A percentile compares a stretch with the other conserved stretches of the same genome.
These are phyloP conservation scores for Rhea pennata DNA, from an alignment of 2,113 vertebrate species.

Conservation along the genomic window DNA sequence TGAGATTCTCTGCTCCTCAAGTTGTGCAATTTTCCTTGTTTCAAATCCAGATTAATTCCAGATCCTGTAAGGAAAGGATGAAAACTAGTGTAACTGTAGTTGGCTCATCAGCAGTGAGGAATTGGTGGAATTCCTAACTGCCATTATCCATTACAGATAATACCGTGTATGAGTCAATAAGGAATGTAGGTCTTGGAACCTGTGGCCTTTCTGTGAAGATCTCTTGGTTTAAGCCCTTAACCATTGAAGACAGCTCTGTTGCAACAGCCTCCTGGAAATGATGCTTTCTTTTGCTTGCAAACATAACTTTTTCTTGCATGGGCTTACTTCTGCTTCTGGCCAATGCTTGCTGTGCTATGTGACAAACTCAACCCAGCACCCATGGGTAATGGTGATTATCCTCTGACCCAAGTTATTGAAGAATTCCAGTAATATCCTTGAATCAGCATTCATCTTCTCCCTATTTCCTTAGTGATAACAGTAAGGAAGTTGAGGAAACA, in stretches of 20 bases:
- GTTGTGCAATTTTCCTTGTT: neutral
- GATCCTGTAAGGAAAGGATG: neutral
- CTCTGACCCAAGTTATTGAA: neutral
- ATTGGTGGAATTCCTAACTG: neutral
- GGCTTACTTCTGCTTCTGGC: neutral
- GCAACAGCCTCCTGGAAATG: neutral
- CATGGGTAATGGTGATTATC: neutral
- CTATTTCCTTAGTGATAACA: neutral
- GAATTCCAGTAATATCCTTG: slow-evolving; percentile 38
- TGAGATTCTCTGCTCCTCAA: no score
- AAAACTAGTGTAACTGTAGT: neutral
- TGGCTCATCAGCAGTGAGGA: neutral
- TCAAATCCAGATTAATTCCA: neutral
- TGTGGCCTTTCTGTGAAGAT: neutral
- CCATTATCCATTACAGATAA: neutral
- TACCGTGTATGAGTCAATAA: neutral
- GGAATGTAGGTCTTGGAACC: slow-evolving; percentile 17
- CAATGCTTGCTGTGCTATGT: neutral
- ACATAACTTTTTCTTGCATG: neutral
- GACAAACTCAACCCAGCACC: slow-evolving; percentile 13
- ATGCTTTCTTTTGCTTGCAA: neutral
- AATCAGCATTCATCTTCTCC: neutral
- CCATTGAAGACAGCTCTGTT: neutral
- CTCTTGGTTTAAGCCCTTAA: neutral
- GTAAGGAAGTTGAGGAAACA: neutral